Percentiles rank a stretch among this genome's conserved stretches.
Evolutionary conservation across 2,888 invertebrate genomes (phyloP).

Genomic region (Rhagonycha lutea): DNA sequence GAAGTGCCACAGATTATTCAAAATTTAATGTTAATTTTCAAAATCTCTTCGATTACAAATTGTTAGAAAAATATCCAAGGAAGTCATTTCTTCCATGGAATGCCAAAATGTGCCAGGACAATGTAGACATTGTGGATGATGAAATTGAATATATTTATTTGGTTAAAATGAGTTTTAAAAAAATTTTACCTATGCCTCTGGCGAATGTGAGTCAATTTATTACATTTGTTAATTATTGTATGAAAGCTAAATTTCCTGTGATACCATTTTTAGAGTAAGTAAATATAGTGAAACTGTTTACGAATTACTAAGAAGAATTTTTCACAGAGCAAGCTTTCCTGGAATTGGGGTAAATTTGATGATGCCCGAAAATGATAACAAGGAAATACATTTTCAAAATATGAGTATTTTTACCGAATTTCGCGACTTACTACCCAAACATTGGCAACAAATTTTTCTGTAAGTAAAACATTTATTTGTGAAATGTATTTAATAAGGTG

Average conservation of each 20-base stretch:
- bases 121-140: constrained; percentile 31
- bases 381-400: constrained; percentile 52
- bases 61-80: constrained; percentile 65
- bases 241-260: constrained; percentile 61
- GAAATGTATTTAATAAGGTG: too few relatives aligned
- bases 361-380: constrained; percentile 36
- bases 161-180: constrained; percentile 67
- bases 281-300: constrained; percentile 1
- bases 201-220: constrained; percentile 67
- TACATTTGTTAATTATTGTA: constrained; percentile 71
- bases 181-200: constrained; percentile 53
- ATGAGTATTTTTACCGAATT: constrained; percentile 75
- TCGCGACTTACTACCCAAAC: constrained; percentile 66
- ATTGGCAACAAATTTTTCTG: constrained; percentile 56
- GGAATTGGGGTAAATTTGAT: constrained; percentile 62
- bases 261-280: constrained; percentile 78
- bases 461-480: not conserved
- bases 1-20: constrained; percentile 61
- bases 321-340: constrained; percentile 69
- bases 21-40: constrained; percentile 67
- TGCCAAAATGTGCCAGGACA: constrained; percentile 32
- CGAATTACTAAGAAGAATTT: constrained; percentile 4
- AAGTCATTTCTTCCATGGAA: constrained; percentile 71
- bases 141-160: constrained; percentile 65
- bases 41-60: constrained; percentile 66